These are phyloP conservation scores for Aphodius granarius DNA, from an alignment of 2,888 invertebrate genomes.

Conservation along the genomic window DNA sequence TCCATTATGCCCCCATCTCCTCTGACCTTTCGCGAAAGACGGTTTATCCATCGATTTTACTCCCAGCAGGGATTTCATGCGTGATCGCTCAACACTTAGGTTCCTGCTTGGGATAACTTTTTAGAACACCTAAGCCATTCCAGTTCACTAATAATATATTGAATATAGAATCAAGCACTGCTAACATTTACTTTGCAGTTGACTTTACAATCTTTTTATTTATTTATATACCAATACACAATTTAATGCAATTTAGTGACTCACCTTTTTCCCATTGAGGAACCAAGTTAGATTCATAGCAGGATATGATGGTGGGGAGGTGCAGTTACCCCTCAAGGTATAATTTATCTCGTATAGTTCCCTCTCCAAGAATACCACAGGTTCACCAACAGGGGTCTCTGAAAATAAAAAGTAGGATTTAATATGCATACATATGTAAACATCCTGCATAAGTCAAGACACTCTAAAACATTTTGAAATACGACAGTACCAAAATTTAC, in stretches of 20 bases:
- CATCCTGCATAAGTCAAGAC: neutral
- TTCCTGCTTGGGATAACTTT: neutral
- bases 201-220: too few species aligned
- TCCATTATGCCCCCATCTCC: neutral
- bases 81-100: neutral
- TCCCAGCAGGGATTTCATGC: neutral
- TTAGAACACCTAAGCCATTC: neutral
- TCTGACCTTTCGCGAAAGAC: neutral
- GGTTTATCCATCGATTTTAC: neutral
- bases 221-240: too few species aligned
- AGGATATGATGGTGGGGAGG: slow-evolving; percentile 67
- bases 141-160: neutral
- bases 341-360: slow-evolving; percentile 71
- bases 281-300: slow-evolving; percentile 72
- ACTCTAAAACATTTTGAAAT: neutral
- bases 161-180: neutral
- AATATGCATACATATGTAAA: neutral
- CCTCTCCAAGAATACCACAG: slow-evolving; percentile 67
- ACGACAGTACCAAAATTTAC: neutral
- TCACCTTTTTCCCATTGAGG: slow-evolving; percentile 66
- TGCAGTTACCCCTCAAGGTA: slow-evolving; percentile 68
- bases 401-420: slow-evolving; percentile 47
- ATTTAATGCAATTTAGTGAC: too few species aligned
- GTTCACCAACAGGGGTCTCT: slow-evolving; percentile 70
- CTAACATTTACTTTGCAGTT: neutral